phyloP scores from a whole-genome alignment of 2,888 invertebrate species.

The Trachelus troglodyta region DNA sequence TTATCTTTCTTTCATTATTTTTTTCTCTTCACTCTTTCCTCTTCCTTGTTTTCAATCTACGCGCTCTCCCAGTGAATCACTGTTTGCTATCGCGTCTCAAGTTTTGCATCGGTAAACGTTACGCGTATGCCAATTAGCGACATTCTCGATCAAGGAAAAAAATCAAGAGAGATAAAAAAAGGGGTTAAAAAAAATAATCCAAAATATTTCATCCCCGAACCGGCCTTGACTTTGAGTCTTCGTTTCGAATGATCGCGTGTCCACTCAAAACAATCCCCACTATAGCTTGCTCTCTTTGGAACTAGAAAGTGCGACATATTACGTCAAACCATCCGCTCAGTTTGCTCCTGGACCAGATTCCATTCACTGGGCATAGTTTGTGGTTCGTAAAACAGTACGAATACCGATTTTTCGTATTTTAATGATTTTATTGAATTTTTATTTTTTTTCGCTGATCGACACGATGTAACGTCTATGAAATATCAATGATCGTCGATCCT shows the following conservation, averaged over 20 bases:
- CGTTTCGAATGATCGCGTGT: not conserved
- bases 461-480: too few relatives aligned
- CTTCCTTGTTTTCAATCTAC: not conserved
- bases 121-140: not conserved
- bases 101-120: not conserved
- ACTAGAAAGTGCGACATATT: not conserved
- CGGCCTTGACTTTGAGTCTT: not conserved
- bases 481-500: too few relatives aligned
- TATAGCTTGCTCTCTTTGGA: not conserved
- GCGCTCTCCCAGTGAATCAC: not conserved
- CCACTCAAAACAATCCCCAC: not conserved
- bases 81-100: not conserved
- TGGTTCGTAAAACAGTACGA: too few relatives aligned
- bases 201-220: not conserved
- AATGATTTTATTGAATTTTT: too few relatives aligned
- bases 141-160: not conserved
- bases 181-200: not conserved
- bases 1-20: constrained; percentile 17
- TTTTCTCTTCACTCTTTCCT: not conserved
- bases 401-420: too few relatives aligned
- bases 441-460: too few relatives aligned
- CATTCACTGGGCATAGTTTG: not conserved
- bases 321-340: not conserved
- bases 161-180: not conserved
- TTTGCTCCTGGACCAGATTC: not conserved